Conservation (phyloP, 2,113 vertebrate species). For the Gadus macrocephalus region DNA sequence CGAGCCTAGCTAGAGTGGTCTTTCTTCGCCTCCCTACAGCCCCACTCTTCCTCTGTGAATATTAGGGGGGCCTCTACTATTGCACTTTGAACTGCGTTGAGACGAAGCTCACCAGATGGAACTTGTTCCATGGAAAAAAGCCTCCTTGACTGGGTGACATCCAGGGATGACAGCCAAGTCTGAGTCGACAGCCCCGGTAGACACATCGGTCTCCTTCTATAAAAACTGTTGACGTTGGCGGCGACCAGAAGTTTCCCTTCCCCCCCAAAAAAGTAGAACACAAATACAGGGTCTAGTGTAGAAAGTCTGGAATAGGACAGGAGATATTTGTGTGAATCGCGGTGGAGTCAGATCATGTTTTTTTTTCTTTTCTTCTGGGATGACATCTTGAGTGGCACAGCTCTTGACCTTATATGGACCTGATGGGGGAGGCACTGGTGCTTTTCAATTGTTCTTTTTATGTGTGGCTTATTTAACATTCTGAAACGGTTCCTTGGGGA, state of each 20-base stretch:
- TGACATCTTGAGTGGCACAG: constrained; percentile 15
- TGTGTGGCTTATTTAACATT: no score
- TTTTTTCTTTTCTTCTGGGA: not conserved
- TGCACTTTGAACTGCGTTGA: constrained; percentile 17
- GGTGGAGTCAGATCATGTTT: no score
- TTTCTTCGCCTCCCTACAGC: no score
- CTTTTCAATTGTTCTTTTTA: no score
- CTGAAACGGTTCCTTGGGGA: no score
- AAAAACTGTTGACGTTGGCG: constrained; percentile 57
- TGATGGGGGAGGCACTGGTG: no score
- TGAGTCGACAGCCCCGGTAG: constrained; percentile 34
- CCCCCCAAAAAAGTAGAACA: constrained; percentile 36
- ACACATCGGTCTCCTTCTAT: constrained; percentile 1
- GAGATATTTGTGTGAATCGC: constrained; percentile 30
- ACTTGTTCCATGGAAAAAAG: constrained; percentile 47
- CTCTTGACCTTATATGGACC: not conserved
- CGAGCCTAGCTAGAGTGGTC: no score
- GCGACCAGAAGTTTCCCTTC: constrained; percentile 38
- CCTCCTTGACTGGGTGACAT: constrained; percentile 47
- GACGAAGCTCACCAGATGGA: constrained; percentile 30
- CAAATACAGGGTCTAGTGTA: constrained; percentile 6
- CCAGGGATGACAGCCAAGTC: constrained; percentile 38
- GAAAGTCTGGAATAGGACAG: constrained; percentile 39
- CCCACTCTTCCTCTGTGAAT: no score
- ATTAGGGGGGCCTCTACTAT: not conserved